A percentile compares a stretch with the other conserved stretches of the same genome.
Conservation (phyloP, 2,113 vertebrate genomes). For the Tupaia chinensis region DNA sequence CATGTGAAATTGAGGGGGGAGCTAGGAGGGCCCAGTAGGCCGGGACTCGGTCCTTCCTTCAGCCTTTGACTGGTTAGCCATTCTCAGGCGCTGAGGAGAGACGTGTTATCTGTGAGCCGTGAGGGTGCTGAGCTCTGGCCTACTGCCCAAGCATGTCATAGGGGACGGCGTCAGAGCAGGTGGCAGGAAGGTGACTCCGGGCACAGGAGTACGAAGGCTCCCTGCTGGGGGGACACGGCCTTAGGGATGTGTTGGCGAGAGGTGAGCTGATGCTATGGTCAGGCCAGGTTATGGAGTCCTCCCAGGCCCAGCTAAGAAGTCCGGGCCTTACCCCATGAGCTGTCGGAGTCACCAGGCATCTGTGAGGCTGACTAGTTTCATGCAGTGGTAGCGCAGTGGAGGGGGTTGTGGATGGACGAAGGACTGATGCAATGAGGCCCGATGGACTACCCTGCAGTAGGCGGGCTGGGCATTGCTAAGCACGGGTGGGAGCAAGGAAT, state of each 20-base stretch:
- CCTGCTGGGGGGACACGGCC: not conserved
- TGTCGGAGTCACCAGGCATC: not conserved
- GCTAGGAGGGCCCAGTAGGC: not conserved
- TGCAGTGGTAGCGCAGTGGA: not conserved
- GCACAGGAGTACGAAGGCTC: not conserved
- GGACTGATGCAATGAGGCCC: not conserved
- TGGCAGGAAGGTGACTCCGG: not conserved
- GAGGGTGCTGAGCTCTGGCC: not conserved
- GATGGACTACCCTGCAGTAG: not conserved
- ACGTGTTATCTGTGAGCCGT: not conserved
- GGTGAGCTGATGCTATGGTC: not conserved
- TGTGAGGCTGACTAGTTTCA: not conserved
- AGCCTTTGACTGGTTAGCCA: not conserved
- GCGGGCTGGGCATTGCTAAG: not conserved
- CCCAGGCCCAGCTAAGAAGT: not conserved
- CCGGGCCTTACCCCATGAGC: not conserved
- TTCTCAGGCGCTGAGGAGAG: not conserved
- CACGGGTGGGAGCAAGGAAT: not conserved
- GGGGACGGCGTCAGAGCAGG: not conserved
- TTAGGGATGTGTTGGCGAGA: not conserved
- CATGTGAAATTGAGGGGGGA: not conserved
- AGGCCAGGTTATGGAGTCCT: not conserved
- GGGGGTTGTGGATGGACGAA: not conserved
- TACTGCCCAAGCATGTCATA: not conserved
- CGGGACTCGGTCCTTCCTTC: no score